A percentile compares a stretch with the other conserved stretches of the same genome.
Conservation (phyloP, 2,113 vertebrate genomes). For the Aramus guarauna region DNA sequence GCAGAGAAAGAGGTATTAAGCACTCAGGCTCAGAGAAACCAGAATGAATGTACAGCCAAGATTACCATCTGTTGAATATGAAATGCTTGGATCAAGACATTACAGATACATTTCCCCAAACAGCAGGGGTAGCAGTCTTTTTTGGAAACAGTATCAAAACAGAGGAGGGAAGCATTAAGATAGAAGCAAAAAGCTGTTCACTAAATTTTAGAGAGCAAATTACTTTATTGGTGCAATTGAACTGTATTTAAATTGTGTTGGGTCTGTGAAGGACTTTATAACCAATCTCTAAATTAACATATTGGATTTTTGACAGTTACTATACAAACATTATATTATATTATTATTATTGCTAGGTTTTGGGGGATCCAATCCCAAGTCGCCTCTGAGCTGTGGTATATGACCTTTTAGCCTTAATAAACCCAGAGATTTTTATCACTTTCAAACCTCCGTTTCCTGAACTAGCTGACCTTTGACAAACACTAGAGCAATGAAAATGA, state of each 20-base stretch:
- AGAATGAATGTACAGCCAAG: conserved; percentile 63
- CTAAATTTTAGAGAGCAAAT: conserved; percentile 38
- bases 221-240: conserved; percentile 48
- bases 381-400: not conserved
- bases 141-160: conserved; percentile 70
- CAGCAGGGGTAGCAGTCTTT: conserved; percentile 69
- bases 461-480: not conserved
- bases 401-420: not conserved
- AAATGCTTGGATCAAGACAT: conserved; percentile 75
- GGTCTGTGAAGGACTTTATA: not conserved
- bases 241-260: conserved; percentile 33
- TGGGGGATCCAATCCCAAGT: not conserved
- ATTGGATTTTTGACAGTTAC: not conserved
- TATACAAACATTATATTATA: not conserved
- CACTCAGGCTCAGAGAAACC: conserved; percentile 59
- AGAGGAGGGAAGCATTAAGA: conserved; percentile 49
- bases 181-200: conserved; percentile 43
- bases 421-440: not conserved
- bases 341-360: not conserved
- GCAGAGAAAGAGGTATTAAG: conserved; percentile 68
- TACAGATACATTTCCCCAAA: conserved; percentile 73
- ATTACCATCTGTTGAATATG: conserved; percentile 78
- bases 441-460: not conserved
- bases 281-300: not conserved
- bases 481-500: not conserved